These are phyloP conservation scores for Cryptomyrus ogoouensis DNA, from an alignment of 2,113 vertebrate genomes.

Conservation along the genomic window DNA sequence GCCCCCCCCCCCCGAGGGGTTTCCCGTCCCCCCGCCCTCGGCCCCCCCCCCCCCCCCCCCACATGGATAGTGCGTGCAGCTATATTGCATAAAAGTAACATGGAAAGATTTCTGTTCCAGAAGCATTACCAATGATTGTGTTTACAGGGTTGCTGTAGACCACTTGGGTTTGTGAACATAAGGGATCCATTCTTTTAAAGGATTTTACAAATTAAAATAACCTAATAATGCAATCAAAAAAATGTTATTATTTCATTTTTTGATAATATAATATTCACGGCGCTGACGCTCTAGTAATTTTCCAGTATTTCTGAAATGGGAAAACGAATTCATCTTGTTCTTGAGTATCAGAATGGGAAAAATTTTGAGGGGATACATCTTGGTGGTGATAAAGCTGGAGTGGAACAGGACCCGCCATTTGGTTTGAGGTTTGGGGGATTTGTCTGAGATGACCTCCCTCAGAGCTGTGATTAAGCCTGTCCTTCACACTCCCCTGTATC, in stretches of 20 bases:
- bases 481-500: not conserved
- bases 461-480: not conserved
- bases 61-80: not conserved
- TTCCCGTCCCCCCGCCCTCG: not conserved
- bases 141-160: not conserved
- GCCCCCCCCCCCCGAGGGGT: too few relatives aligned
- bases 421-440: not conserved
- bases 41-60: too few relatives aligned
- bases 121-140: not conserved
- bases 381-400: not conserved
- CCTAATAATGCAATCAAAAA: not conserved
- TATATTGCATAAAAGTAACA: not conserved
- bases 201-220: not conserved
- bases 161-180: not conserved
- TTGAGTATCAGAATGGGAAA: not conserved
- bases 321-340: not conserved
- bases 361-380: not conserved
- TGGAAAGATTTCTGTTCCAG: conserved; percentile 1
- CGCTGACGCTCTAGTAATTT: not conserved
- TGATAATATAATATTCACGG: not conserved
- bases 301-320: not conserved
- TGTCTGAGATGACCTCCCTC: not conserved
- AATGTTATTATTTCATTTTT: not conserved
- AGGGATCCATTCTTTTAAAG: not conserved
- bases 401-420: not conserved